These are phyloP conservation scores for Heteractis magnifica DNA, from an alignment of 92 coral and sea anemone species.

Conservation along the genomic window DNA sequence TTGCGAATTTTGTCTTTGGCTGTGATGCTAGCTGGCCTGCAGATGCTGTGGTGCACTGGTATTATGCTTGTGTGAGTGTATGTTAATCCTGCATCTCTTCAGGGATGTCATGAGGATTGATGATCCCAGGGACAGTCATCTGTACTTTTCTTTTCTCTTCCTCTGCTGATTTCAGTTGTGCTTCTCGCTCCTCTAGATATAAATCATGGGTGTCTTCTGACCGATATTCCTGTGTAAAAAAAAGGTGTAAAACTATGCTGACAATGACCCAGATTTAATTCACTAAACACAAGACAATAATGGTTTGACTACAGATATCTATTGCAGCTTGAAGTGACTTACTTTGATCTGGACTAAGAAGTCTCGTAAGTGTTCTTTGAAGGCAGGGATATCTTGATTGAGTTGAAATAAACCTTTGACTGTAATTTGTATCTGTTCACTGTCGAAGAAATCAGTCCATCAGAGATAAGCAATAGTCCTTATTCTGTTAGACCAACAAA, in stretches of 20 bases:
- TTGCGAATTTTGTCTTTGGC: not conserved
- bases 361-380: slow-evolving; percentile 95
- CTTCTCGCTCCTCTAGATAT: slow-evolving; percentile 89
- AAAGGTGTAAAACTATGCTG: not conserved
- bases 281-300: no score
- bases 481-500: not conserved
- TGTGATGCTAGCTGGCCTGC: not conserved
- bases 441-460: not conserved
- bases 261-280: not conserved
- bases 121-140: slow-evolving; percentile 93
- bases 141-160: slow-evolving; percentile 94
- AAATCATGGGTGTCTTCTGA: slow-evolving; percentile 86
- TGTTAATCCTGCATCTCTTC: slow-evolving; percentile 98
- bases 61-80: not conserved
- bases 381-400: slow-evolving; percentile 97
- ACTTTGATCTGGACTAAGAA: slow-evolving; percentile 99
- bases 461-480: not conserved
- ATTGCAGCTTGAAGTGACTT: not conserved
- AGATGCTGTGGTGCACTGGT: no score
- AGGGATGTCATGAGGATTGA: slow-evolving; percentile 97
- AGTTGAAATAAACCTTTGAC: slow-evolving; percentile 96
- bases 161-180: slow-evolving; percentile 76
- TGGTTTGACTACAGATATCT: no score
- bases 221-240: slow-evolving; percentile 68
- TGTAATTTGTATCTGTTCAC: slow-evolving; percentile 88